Evolutionary conservation across 2,797 vertebrate species (phyloP).

Genomic region (Thripadectes ignobilis): DNA sequence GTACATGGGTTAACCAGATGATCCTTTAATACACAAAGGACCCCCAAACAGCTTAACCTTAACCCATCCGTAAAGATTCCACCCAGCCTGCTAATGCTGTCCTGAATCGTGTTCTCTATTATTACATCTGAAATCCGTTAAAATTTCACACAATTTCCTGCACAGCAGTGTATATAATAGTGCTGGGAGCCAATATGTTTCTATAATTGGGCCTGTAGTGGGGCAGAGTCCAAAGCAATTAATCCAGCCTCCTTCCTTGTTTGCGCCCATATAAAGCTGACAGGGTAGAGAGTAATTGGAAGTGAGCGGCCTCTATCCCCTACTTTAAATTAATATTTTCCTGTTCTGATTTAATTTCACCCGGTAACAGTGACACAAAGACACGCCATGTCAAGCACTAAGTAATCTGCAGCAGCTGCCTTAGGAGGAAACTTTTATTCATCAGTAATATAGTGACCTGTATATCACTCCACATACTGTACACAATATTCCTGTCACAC

Average conservation of each 20-base stretch:
- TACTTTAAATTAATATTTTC: slow-evolving; percentile 98
- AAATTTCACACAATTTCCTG: slow-evolving; percentile 99
- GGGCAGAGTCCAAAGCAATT: slow-evolving; percentile 99
- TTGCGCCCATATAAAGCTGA: slow-evolving; percentile 93
- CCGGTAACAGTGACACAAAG: slow-evolving; percentile 83
- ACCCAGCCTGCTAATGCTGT: slow-evolving; percentile 68
- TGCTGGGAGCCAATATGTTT: slow-evolving; percentile 96
- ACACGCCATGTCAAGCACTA: slow-evolving; percentile 82
- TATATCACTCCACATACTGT: slow-evolving; percentile 66
- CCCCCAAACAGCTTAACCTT: slow-evolving; percentile 78
- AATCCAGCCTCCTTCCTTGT: slow-evolving; percentile 97
- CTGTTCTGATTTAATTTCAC: slow-evolving; percentile 88
- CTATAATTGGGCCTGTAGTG: slow-evolving; percentile 98
- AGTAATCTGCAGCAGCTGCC: slow-evolving; percentile 81
- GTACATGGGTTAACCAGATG: slow-evolving; percentile 78
- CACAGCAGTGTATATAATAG: slow-evolving; percentile 95
- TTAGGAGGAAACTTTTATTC: slow-evolving; percentile 76
- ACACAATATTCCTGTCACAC: slow-evolving; percentile 65
- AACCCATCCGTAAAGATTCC: slow-evolving; percentile 68
- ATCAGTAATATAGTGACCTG: slow-evolving; percentile 73
- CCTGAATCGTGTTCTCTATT: slow-evolving; percentile 79
- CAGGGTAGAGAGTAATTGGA: slow-evolving; percentile 96
- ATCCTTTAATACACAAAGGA: slow-evolving; percentile 79
- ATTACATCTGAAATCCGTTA: slow-evolving; percentile 89
- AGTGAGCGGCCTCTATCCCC: slow-evolving; percentile 92